Evolutionary conservation across 2,797 vertebrate genomes (phyloP), one percentile per base, ranked within the genome.

Genomic region (Brachyrhaphis roseni): DNA sequence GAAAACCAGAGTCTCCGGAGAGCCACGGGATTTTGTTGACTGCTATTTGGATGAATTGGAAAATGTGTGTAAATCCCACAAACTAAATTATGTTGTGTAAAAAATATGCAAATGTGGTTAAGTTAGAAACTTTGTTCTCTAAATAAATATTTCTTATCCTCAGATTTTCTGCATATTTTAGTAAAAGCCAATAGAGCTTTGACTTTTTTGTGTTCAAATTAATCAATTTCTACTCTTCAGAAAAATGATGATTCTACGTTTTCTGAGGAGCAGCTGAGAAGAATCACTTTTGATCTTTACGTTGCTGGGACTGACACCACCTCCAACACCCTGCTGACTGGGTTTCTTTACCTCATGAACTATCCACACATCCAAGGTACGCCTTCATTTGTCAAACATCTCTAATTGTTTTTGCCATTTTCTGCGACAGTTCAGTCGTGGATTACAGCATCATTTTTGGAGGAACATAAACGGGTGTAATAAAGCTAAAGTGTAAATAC

Each of bases 271-370:
- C 81, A 90, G 3, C 84, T 97, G 0, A 16, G 49, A 0, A 78
- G 76, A 4, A 84, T 57, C 1, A 7, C 85, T 39, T 0, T 92
- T 6, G 93, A 92, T 72, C 82, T 96, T 53, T 90, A 96, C 72
- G 36, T 87, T 82, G 95, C 93, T 81, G 96, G 94, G 57, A 95
- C 94, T 18, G 96, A 97, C 82, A 95, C 94, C 0, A 94, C 92
- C 0, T 91, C 94, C 75, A 92, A 95, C 87, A 95, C 92, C 3
- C 82, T 96, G 26, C 91, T 94, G 1, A 91, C 90, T 34, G 93
- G 18, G 26, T 93, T 96, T 66, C 91, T 95, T 13, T 95, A 94
- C 74, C 87, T 95, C 47, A 91, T 89, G 79, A 92, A 64, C 26
- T 51, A 94, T 79, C 93, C 94, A 84, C 90, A 94, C 5, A 71